Base-by-base conservation (phyloP, 2,113 vertebrate species). In the Junco hyemalis region DNA sequence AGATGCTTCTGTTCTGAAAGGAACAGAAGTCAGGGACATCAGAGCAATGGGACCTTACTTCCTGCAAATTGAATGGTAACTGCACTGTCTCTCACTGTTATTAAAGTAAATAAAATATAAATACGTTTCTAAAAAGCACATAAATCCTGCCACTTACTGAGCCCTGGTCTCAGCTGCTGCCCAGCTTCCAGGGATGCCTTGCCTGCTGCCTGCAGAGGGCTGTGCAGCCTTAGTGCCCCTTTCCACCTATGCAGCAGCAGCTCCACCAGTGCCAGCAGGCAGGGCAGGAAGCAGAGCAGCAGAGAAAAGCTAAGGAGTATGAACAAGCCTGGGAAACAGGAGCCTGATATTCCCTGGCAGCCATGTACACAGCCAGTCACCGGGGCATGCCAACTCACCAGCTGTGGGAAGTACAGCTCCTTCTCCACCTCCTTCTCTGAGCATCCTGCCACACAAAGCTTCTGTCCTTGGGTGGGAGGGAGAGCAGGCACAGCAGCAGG, bases 391-490 rank as follows among this genome's bases (percentile, higher is more conserved):
- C 28, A 25, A 66, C 17, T 69, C 11, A 9, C 10, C 4, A 0
- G 3, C 22, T 36, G 28, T 26, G 31, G 12, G 45, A 45, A 33
- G 9, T 2, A 24, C 10, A 40, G 22, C 35, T 44, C 18, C 1
- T 1, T 0, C 19, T 23, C 36, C 3, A 0, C 24, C 31, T 61
- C 10, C 10, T 40, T 18, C 21, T 6, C 45, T 12, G 11, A 17
- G 6, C 16, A 4, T 15, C 38, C 47, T 28, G 20, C 29, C 36
- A 11, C 0, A 0, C 16, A 84, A 56, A 35, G 5, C 6, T 25
- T 10, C 10, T 11, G 2, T 42, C 29, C 64, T 47, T 14, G 4
- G 24, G 24, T 1, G 10, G 0, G 0, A 44, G 5, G 9, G 6
- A 48, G 8, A 59, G 23, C 6, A 33, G 12, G 5, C 7, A 42